Percentiles rank a stretch among this genome's conserved stretches.
These are phyloP conservation scores for Crenichthys baileyi DNA, from an alignment of 2,797 vertebrate species.

Conservation along the genomic window DNA sequence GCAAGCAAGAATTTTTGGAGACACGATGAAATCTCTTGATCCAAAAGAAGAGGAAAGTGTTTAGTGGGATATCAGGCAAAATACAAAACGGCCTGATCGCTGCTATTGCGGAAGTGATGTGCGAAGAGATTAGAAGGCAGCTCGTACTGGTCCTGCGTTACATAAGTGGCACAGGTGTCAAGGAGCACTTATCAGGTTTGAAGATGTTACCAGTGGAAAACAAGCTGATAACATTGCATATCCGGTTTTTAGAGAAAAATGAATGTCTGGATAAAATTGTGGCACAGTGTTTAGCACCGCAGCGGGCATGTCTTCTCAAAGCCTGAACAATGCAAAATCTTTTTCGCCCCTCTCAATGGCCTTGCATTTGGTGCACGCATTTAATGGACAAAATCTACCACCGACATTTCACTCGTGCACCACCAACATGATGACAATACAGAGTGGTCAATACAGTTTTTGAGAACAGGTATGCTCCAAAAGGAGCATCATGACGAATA, in stretches of 20 bases:
- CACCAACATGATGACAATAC: conserved; percentile 23
- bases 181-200: conserved; percentile 37
- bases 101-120: too few relatives aligned
- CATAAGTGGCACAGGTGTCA: conserved; percentile 34
- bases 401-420: conserved; percentile 6
- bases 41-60: too few relatives aligned
- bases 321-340: conserved; percentile 30
- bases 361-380: conserved; percentile 28
- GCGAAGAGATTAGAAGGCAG: conserved; percentile 4
- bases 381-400: conserved; percentile 25
- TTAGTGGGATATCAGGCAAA: too few relatives aligned
- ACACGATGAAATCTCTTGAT: too few relatives aligned
- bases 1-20: too few relatives aligned
- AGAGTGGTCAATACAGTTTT: conserved; percentile 16
- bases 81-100: too few relatives aligned
- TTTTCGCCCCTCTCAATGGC: conserved; percentile 6
- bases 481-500: neutral
- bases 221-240: conserved; percentile 26
- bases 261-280: conserved; percentile 44
- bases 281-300: conserved; percentile 32
- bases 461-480: conserved; percentile 28
- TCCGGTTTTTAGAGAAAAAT: conserved; percentile 26
- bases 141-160: conserved; percentile 25
- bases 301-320: conserved; percentile 23
- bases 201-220: conserved; percentile 30